phyloP scores from a whole-genome alignment of 2,888 invertebrate genomes.

The Oasisia sp. region DNA sequence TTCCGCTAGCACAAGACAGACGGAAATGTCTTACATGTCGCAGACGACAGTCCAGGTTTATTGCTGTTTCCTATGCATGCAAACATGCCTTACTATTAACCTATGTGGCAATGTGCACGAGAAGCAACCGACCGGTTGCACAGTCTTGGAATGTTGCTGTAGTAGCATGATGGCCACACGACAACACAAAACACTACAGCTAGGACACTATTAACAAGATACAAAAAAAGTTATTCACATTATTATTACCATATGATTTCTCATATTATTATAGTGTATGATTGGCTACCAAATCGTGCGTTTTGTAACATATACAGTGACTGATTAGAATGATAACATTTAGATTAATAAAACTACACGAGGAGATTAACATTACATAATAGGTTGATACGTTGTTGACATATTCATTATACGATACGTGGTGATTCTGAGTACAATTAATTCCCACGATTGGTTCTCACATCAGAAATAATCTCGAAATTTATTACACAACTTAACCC shows the following conservation, averaged over 20 bases:
- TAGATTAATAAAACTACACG: too few relatives aligned
- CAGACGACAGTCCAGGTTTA: neutral
- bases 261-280: too few relatives aligned
- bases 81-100: neutral
- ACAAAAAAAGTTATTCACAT: too few relatives aligned
- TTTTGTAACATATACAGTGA: too few relatives aligned
- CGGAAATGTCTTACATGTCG: neutral
- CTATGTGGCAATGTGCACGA: neutral
- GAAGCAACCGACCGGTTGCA: neutral
- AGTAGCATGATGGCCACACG: neutral
- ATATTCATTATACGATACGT: neutral
- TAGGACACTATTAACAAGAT: too few relatives aligned
- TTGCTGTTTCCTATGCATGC: neutral
- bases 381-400: neutral
- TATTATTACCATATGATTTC: too few relatives aligned
- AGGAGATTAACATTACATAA: too few relatives aligned
- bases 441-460: neutral
- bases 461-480: neutral
- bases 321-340: too few relatives aligned
- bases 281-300: too few relatives aligned
- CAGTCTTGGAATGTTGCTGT: neutral
- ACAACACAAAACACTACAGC: too few relatives aligned
- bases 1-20: neutral
- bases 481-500: neutral
- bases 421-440: neutral